These are phyloP conservation scores for Typhlichthys eigenmanni DNA, from an alignment of 2,797 vertebrate species.

Conservation along the genomic window DNA sequence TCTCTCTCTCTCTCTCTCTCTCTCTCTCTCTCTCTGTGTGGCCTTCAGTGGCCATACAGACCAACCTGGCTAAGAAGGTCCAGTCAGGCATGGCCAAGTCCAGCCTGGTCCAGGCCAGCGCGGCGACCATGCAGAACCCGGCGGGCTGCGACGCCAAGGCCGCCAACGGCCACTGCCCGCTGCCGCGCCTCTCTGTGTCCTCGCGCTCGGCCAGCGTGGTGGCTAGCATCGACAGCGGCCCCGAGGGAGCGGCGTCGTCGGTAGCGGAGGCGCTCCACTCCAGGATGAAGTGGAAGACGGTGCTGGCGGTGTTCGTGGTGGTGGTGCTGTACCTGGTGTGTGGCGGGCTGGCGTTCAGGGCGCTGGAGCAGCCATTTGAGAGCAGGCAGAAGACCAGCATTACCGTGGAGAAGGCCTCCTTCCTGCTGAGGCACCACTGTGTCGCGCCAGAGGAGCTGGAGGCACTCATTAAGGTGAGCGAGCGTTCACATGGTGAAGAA, in stretches of 20 bases:
- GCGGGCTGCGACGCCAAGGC: conserved; percentile 81
- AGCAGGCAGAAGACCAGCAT: conserved; percentile 90
- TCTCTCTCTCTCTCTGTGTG: conserved; percentile 6
- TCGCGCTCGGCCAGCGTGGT: conserved; percentile 87
- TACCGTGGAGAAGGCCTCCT: conserved; percentile 86
- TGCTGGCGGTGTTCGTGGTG: conserved; percentile 91
- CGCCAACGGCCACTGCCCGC: conserved; percentile 76
- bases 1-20: conserved; percentile 4
- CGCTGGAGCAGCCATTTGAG: conserved; percentile 92
- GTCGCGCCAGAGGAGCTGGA: conserved; percentile 89
- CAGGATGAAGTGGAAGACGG: conserved; percentile 98
- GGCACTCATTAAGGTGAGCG: conserved; percentile 88
- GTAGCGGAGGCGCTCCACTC: conserved; percentile 79
- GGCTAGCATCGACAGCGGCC: conserved; percentile 86
- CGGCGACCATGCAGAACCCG: conserved; percentile 82
- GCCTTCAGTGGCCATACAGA: conserved; percentile 79
- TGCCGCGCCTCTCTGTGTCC: conserved; percentile 85
- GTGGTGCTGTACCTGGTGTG: conserved; percentile 91
- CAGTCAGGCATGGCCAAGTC: conserved; percentile 74
- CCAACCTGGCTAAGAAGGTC: conserved; percentile 81
- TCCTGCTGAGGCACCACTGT: conserved; percentile 87
- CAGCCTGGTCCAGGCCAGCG: conserved; percentile 76
- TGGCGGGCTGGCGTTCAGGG: conserved; percentile 88
- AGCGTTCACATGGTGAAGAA: no score
- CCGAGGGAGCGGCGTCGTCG: conserved; percentile 53